phyloP scores from a whole-genome alignment of 2,113 vertebrate species.

The Xiphophorus hellerii region DNA sequence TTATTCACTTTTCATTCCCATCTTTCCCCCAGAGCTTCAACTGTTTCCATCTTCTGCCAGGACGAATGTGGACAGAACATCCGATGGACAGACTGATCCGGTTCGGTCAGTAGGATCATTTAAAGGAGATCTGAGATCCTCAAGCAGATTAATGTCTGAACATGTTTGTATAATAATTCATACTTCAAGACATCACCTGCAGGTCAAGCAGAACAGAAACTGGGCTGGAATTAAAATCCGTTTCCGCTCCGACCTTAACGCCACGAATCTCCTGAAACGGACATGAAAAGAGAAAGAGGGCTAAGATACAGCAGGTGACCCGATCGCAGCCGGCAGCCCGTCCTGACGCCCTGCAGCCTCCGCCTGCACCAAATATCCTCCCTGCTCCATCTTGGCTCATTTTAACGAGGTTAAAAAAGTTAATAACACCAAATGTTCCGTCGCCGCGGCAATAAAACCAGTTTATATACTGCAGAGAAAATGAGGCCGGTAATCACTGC shows the following conservation, averaged over 20 bases:
- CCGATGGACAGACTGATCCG: no score
- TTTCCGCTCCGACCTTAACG: constrained; percentile 1
- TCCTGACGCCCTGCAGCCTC: background rate
- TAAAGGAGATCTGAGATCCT: no score
- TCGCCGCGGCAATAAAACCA: constrained; percentile 22
- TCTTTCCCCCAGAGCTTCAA: no score
- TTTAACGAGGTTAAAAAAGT: constrained; percentile 51
- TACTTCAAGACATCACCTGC: background rate
- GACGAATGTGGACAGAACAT: no score
- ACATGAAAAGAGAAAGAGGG: background rate
- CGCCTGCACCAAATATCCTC: constrained; percentile 4
- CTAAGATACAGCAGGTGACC: background rate
- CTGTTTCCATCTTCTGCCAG: no score
- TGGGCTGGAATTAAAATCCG: background rate
- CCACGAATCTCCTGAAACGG: background rate
- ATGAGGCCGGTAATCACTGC: constrained; percentile 39
- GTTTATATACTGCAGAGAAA: constrained; percentile 44
- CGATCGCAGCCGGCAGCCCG: background rate
- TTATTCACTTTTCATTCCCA: no score
- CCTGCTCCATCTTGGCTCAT: constrained; percentile 5
- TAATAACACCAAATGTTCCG: constrained; percentile 50
- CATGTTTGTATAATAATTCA: background rate
- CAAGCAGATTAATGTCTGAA: background rate
- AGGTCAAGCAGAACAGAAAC: background rate
- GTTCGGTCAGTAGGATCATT: no score